Conservation (phyloP, 2,797 vertebrate genomes). For the Microcaecilia unicolor region DNA sequence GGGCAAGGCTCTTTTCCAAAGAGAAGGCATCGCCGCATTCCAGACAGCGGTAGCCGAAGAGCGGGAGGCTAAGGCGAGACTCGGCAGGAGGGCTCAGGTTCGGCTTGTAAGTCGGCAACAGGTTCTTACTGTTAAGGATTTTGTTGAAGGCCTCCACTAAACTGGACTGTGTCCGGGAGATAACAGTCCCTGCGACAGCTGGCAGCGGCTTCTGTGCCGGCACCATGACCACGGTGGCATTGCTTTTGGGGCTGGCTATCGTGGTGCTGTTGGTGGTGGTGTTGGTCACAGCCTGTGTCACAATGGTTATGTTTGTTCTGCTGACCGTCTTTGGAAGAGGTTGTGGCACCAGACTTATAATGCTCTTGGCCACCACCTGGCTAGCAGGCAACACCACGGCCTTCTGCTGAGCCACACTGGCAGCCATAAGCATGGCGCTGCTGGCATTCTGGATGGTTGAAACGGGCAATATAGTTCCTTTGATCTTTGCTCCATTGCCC, state of each 20-base stretch:
- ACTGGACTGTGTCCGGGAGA: conserved; percentile 86
- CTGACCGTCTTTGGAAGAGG: conserved; percentile 51
- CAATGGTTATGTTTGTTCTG: conserved; percentile 5
- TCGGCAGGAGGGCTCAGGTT: conserved; percentile 75
- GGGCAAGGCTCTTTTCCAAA: conserved; percentile 80
- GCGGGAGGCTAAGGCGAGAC: conserved; percentile 73
- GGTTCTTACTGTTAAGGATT: conserved; percentile 93
- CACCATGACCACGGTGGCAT: conserved; percentile 51
- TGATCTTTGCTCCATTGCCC: conserved; percentile 51
- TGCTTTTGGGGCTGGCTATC: conserved; percentile 61
- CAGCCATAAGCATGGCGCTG: conserved; percentile 81
- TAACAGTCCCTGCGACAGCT: conserved; percentile 64
- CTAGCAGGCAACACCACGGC: conserved; percentile 42
- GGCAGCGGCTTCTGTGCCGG: conserved; percentile 68
- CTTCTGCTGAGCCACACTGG: conserved; percentile 74
- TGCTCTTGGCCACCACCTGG: conserved; percentile 71
- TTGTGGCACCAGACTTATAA: conserved; percentile 59
- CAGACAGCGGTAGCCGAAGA: conserved; percentile 81
- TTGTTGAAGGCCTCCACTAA: conserved; percentile 93
- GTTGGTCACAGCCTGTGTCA: conserved; percentile 34
- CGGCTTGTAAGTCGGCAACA: conserved; percentile 82
- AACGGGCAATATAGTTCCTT: conserved; percentile 59
- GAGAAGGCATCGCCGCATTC: conserved; percentile 91
- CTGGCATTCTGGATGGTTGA: conserved; percentile 80
- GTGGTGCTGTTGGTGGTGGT: conserved; percentile 26